Conservation (phyloP, 2,797 vertebrate genomes). For the Microctenopoma steveboyesi region DNA sequence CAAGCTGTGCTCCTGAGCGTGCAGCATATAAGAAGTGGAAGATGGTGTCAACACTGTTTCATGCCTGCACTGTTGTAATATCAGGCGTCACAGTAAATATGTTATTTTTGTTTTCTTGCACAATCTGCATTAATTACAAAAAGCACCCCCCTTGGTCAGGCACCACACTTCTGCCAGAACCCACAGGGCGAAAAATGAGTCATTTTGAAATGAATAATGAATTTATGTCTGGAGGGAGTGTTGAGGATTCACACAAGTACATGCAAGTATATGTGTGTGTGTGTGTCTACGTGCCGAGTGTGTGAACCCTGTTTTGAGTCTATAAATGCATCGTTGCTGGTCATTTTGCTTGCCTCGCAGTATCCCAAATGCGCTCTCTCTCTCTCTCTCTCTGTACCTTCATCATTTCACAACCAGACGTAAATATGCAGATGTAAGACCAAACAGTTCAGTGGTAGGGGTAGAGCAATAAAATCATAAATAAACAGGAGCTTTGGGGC, state of each 20-base stretch:
- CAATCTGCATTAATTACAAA: constrained; percentile 83
- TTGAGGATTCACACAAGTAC: constrained; percentile 64
- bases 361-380: constrained; percentile 46
- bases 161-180: constrained; percentile 72
- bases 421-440: constrained; percentile 74
- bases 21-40: constrained; percentile 32
- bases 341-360: constrained; percentile 58
- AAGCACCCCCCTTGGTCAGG: constrained; percentile 74
- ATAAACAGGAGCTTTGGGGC: constrained; percentile 79
- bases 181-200: constrained; percentile 81
- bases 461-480: constrained; percentile 72
- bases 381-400: constrained; percentile 19
- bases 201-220: constrained; percentile 86
- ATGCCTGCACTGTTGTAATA: constrained; percentile 59
- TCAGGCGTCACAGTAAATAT: constrained; percentile 73
- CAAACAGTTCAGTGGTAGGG: constrained; percentile 30
- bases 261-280: constrained; percentile 33
- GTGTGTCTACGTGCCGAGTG: constrained; percentile 28
- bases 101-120: constrained; percentile 74
- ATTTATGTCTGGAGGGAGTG: constrained; percentile 77
- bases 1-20: constrained; percentile 12
- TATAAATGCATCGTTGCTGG: constrained; percentile 76
- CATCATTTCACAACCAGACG: constrained; percentile 54
- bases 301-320: constrained; percentile 47
- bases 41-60: constrained; percentile 59